These are phyloP conservation scores for Eristalinus aeneus DNA, from an alignment of 2,888 invertebrate genomes.

Conservation along the genomic window DNA sequence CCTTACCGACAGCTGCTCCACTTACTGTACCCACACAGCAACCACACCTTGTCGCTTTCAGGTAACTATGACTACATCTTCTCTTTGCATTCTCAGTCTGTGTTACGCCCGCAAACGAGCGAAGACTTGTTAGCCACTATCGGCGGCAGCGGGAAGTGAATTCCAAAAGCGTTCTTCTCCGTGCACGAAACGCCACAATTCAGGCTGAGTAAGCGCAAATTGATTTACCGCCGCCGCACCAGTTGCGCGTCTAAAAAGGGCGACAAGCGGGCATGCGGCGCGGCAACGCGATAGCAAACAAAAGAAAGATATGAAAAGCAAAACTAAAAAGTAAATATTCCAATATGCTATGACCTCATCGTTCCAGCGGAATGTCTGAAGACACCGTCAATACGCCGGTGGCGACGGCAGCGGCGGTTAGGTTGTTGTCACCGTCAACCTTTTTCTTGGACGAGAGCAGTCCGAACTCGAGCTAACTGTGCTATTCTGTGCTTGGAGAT, in stretches of 20 bases:
- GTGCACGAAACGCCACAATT: not conserved
- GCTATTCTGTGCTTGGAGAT: slow-evolving; percentile 3
- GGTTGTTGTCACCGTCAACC: slow-evolving; percentile 23
- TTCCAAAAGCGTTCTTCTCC: slow-evolving; percentile 33
- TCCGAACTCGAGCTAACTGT: not conserved
- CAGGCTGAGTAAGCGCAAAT: slow-evolving; percentile 3
- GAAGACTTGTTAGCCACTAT: slow-evolving; percentile 1
- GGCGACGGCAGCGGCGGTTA: not conserved
- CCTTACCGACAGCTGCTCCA: slow-evolving; percentile 9
- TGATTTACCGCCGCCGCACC: not conserved
- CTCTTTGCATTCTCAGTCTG: not conserved
- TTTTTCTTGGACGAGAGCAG: slow-evolving; percentile 2
- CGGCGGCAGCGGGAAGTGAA: slow-evolving; percentile 16
- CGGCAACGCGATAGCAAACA: slow-evolving; percentile 8
- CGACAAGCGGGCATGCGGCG: not conserved
- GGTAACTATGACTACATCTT: slow-evolving; percentile 20
- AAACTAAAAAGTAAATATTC: slow-evolving; percentile 50
- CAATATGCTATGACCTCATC: slow-evolving; percentile 59
- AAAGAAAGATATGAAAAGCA: slow-evolving; percentile 16
- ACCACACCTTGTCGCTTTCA: slow-evolving; percentile 22
- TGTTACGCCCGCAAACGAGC: slow-evolving; percentile 18
- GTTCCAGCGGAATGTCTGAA: slow-evolving; percentile 34
- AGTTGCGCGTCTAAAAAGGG: not conserved
- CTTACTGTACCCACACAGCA: not conserved
- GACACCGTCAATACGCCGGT: slow-evolving; percentile 7